Conservation (phyloP, 35 echinoderm and acorn worm species). For the Apostichopus japonicus region DNA sequence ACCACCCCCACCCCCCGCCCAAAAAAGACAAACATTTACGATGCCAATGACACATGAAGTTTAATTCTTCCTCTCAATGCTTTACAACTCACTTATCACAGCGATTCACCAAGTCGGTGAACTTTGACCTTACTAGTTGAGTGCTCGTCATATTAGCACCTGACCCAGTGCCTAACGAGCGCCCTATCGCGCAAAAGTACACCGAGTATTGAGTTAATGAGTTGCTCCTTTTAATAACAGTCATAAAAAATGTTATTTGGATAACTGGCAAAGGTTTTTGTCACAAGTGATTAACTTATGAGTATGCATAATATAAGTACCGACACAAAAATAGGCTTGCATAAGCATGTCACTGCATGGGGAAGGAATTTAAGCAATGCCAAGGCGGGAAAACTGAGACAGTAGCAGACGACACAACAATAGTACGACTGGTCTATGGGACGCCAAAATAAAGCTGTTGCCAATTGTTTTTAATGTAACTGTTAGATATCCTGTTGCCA, state of each 20-base stretch:
- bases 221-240: background rate
- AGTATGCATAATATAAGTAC: background rate
- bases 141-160: slow-evolving; percentile 4
- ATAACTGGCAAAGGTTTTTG: slow-evolving; percentile 10
- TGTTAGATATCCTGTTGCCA: background rate
- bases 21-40: too few species aligned
- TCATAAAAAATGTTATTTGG: slow-evolving; percentile 13
- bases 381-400: background rate
- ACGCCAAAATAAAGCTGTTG: background rate
- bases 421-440: background rate
- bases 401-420: slow-evolving; percentile 6
- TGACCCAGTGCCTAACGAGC: slow-evolving; percentile 5
- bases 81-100: background rate
- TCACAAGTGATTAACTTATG: slow-evolving; percentile 7
- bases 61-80: background rate
- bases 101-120: background rate
- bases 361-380: slow-evolving; percentile 11
- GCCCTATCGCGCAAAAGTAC: background rate
- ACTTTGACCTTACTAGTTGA: background rate
- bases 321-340: background rate
- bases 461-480: background rate
- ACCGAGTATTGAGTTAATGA: slow-evolving; percentile 1
- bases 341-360: background rate
- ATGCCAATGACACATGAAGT: background rate
- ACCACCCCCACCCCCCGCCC: too few species aligned